Evolutionary conservation across 2,113 vertebrate genomes (phyloP), one percentile per base, ranked within the genome.

Genomic region (Anolis carolinensis): DNA sequence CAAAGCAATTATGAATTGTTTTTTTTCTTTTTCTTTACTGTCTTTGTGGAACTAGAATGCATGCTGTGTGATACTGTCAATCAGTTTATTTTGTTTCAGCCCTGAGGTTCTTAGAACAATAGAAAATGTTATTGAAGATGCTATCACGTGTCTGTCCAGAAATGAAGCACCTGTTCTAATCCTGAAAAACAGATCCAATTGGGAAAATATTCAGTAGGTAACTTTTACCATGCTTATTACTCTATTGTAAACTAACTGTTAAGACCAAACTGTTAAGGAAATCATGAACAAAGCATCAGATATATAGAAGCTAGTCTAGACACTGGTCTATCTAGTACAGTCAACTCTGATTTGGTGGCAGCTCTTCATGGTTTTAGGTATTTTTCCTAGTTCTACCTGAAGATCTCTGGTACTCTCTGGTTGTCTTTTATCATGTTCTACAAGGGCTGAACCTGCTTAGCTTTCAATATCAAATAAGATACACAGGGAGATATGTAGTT

Each of bases 171-270:
- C 98, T 83, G 94, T 94, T 73, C 96, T 99, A 83, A 93, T 71
- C 1, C 1, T 98, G 83, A 95, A 96, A 81, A 97, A 96, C 89
- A 97, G 97, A 96, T 93, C 95, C 55, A 96, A 94, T 52, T 98
- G 98, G 98, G 95, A 90, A 85, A 99, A 98, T 63, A 93, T 98
- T 84, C 96, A 96, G 98, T 98, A 95, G 90, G 96, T 92, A 83
- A 87, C 20, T 72, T 79, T 44, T 23, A 75, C 21, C 36, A 7
- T 68, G 67, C 76, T 81, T 18, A 11, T 89, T 44, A 76, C 77
- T 36, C 7, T 74, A n/a, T 63, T 34, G 73, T 34, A 5, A 86
- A 84, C 84, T 80, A 48, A 62, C 83, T 79, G 70, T 86, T 36
- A 59, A 59, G 55, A 59, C 14, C 55, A 59, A 18, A 18, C n/a